These are phyloP conservation scores for Liopterus haemorrhoidalis DNA, from an alignment of 2,888 invertebrate genomes.

Conservation along the genomic window DNA sequence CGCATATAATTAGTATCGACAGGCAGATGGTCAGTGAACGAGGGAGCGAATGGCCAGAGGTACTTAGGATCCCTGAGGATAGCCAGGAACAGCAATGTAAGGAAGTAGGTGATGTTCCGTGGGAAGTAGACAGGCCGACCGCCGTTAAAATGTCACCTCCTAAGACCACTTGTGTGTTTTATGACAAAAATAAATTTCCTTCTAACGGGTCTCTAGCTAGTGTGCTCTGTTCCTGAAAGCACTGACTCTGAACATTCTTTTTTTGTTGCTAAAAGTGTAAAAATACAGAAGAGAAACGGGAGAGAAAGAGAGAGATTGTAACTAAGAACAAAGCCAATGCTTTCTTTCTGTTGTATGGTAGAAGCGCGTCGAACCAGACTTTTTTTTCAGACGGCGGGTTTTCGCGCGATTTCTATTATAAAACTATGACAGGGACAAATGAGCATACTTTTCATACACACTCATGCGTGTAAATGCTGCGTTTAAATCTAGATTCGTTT, in stretches of 20 bases:
- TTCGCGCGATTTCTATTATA: slow-evolving; percentile 24
- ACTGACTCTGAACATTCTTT: slow-evolving; percentile 17
- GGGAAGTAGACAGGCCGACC: no score
- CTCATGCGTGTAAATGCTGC: slow-evolving; percentile 22
- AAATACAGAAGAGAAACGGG: slow-evolving; percentile 4
- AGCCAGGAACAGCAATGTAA: no score
- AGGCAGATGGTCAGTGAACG: no score
- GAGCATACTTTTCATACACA: slow-evolving; percentile 18
- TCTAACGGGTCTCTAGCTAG: slow-evolving; percentile 33
- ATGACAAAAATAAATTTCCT: slow-evolving; percentile 39
- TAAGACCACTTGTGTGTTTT: slow-evolving; percentile 38
- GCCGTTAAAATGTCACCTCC: slow-evolving; percentile 39
- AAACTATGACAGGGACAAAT: slow-evolving; percentile 24
- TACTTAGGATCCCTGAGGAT: no score
- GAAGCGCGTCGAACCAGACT: slow-evolving; percentile 5
- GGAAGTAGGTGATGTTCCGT: no score
- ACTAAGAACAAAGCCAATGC: slow-evolving; percentile 20
- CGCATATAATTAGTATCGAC: no score
- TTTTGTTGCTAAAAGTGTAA: slow-evolving; percentile 6
- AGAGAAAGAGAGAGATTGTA: slow-evolving; percentile 2
- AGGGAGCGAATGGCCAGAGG: no score
- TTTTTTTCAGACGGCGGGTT: slow-evolving; percentile 20
- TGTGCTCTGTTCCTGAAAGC: slow-evolving; percentile 21
- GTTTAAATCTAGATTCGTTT: slow-evolving; percentile 22
- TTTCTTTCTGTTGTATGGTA: slow-evolving; percentile 5